A percentile compares a stretch with the other conserved stretches of the same genome.
These are phyloP conservation scores for Drosophila merina DNA, from an alignment of 2,888 invertebrate species.

Conservation along the genomic window DNA sequence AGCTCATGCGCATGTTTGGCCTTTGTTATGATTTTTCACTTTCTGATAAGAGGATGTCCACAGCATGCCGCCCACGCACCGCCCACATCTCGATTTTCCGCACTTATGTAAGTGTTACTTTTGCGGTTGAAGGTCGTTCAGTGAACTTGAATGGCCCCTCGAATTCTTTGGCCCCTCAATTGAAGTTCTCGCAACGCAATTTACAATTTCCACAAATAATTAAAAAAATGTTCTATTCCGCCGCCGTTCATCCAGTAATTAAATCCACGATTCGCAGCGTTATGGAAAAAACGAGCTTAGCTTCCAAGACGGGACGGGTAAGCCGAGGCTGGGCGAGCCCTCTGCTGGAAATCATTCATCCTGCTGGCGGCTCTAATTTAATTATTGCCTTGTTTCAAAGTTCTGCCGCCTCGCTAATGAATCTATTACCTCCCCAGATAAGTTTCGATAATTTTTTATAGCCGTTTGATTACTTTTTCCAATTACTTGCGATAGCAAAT, in stretches of 20 bases:
- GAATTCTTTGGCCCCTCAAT: conserved; percentile 4
- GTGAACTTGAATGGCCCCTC: conserved; percentile 56
- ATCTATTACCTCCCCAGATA: conserved; percentile 22
- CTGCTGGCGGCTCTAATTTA: background rate
- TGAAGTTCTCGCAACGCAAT: conserved; percentile 2
- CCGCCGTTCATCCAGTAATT: conserved; percentile 14
- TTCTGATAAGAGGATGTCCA: conserved; percentile 34
- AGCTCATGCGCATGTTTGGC: conserved; percentile 58
- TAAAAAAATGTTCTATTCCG: conserved; percentile 4
- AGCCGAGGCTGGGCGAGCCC: conserved; percentile 5
- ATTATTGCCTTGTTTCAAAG: conserved; percentile 35
- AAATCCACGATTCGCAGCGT: conserved; percentile 7
- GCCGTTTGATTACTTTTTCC: conserved; percentile 3
- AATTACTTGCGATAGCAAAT: conserved; percentile 7
- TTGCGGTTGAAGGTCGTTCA: conserved; percentile 70
- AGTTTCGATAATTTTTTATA: conserved; percentile 28
- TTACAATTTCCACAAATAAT: conserved; percentile 13
- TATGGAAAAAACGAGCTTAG: conserved; percentile 5
- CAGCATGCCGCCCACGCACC: conserved; percentile 14
- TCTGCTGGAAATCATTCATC: conserved; percentile 11
- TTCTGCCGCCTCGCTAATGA: conserved; percentile 7
- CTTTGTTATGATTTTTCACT: conserved; percentile 35
- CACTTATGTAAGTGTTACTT: conserved; percentile 52
- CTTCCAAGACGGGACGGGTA: background rate
- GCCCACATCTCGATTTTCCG: background rate